phyloP scores from a whole-genome alignment of 2,888 invertebrate genomes.

The Hylaea fasciaria region DNA sequence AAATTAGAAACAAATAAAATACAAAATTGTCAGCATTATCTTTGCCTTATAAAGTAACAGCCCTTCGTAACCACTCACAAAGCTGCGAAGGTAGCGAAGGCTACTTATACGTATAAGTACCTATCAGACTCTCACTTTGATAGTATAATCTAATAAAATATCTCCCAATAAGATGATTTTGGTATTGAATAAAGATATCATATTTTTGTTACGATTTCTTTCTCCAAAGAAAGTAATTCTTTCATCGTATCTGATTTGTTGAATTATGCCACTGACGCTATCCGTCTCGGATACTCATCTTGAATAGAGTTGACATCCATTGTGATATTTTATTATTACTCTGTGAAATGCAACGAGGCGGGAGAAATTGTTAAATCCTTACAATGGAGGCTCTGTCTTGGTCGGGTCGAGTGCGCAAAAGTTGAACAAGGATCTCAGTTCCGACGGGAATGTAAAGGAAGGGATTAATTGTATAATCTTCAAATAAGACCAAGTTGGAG shows the following conservation, averaged over 20 bases:
- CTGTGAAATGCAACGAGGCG: slow-evolving; percentile 79
- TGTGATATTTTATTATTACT: slow-evolving; percentile 83
- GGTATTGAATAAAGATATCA: slow-evolving; percentile 48
- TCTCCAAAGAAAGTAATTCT: slow-evolving; percentile 65
- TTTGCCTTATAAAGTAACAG: neutral
- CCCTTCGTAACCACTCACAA: slow-evolving; percentile 9
- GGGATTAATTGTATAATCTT: slow-evolving; percentile 72
- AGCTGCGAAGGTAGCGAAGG: slow-evolving; percentile 2
- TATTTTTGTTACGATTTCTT: slow-evolving; percentile 54
- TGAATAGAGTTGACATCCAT: slow-evolving; percentile 83
- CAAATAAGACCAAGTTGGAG: slow-evolving; percentile 68
- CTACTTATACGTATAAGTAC: slow-evolving; percentile 11
- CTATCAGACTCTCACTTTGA: slow-evolving; percentile 12
- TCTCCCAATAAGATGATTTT: slow-evolving; percentile 41
- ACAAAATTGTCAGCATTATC: neutral
- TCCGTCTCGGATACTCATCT: slow-evolving; percentile 77
- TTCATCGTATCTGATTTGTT: slow-evolving; percentile 72
- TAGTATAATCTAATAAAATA: slow-evolving; percentile 41
- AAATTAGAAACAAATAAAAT: neutral
- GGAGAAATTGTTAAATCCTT: slow-evolving; percentile 80
- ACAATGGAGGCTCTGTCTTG: slow-evolving; percentile 79
- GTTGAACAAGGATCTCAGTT: slow-evolving; percentile 74
- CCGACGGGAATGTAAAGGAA: slow-evolving; percentile 67
- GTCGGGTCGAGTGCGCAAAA: slow-evolving; percentile 78
- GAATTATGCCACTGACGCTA: slow-evolving; percentile 77